Percentiles rank a stretch among this genome's conserved stretches.
phyloP scores from a whole-genome alignment of 2,797 vertebrate genomes.

The Lithobates sylvaticus region DNA sequence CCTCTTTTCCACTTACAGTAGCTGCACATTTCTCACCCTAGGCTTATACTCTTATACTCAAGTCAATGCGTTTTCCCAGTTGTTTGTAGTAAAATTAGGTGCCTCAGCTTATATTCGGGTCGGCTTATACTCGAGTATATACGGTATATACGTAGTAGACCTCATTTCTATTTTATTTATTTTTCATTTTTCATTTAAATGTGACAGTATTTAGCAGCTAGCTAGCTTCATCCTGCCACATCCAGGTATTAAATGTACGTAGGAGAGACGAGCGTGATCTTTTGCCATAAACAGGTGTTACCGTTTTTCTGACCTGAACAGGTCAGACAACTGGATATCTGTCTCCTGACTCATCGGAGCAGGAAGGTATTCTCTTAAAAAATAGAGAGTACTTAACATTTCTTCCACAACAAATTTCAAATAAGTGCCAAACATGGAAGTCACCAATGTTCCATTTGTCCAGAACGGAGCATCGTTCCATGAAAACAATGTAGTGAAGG shows the following conservation, averaged over 20 bases:
- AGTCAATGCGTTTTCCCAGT: too few relatives aligned
- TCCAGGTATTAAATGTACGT: not conserved
- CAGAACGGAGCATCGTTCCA: not conserved
- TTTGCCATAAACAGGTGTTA: constrained; percentile 34
- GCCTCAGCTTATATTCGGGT: too few relatives aligned
- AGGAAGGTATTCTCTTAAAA: not conserved
- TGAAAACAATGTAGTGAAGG: not conserved
- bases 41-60: too few relatives aligned
- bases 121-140: too few relatives aligned
- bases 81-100: too few relatives aligned
- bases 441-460: not conserved
- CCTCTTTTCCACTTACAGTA: too few relatives aligned
- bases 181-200: too few relatives aligned
- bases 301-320: not conserved
- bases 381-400: not conserved
- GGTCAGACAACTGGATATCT: constrained; percentile 3
- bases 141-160: too few relatives aligned
- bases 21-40: too few relatives aligned
- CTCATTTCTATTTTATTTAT: too few relatives aligned
- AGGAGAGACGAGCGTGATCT: not conserved
- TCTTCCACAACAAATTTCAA: not conserved
- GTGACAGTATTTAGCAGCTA: not conserved
- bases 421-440: constrained; percentile 6
- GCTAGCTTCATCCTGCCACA: not conserved
- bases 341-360: not conserved